Base-by-base conservation (phyloP, 2,113 vertebrate genomes). In the Aldabrachelys gigantea region DNA sequence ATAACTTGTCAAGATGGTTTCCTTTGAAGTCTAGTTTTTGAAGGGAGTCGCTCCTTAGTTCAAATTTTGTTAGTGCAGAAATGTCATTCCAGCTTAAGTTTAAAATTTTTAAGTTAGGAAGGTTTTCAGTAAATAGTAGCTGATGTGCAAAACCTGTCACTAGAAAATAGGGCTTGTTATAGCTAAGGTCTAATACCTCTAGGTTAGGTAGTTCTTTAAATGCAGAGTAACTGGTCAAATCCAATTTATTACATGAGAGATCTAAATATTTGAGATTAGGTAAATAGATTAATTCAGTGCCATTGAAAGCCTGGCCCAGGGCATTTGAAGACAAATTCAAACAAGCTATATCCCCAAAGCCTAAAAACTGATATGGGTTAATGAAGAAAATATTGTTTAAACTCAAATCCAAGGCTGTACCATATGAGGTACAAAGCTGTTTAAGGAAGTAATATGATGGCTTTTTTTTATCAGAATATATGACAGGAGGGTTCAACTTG, bases 321-420 rank as follows among this genome's bases (percentile, higher is more conserved):
- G 97, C 94, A 50, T 98, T 98, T 82, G 93, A 29, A 7, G 98
- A 98, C n/a, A 98, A 98, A 92, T 98, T 98, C 24, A 99, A 98
- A 91, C 98, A 99, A 50, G 96, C 94, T 53, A 98, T 97, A 72
- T 98, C 86, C 16, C 85, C 92, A 89, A 97, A 98, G 2, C 88
- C 93, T 17, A 92, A 53, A 91, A 99, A 98, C 6, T 97, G 97
- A 49, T 98, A 38, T 65, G 96, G 96, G 50, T 97, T 96, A 94
- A 98, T 98, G 88, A 98, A 98, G 79, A 99, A 98, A n/a, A 98
- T 92, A 92, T 98, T 98, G 84, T 99, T 99, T 76, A 96, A 96
- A 88, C 97, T 98, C 47, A 98, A 97, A 80, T 97, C 93, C 72
- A 99, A 95, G 75, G 98, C 97, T 52, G 97, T 97, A 6, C 94